phyloP scores from a whole-genome alignment of 2,113 vertebrate genomes.

The Rhinoderma darwinii region DNA sequence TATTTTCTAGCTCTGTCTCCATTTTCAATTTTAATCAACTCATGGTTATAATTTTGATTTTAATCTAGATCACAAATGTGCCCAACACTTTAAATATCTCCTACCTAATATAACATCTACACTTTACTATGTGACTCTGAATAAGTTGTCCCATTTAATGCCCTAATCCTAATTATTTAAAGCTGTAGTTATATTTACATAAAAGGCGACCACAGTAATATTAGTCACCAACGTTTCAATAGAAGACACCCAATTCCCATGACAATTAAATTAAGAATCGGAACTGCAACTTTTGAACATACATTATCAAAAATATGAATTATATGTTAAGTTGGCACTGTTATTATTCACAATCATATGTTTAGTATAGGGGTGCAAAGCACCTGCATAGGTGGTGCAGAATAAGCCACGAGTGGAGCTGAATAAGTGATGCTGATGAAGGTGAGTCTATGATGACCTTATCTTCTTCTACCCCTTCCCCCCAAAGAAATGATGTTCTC shows the following conservation, averaged over 20 bases:
- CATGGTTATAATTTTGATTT: conserved; percentile 37
- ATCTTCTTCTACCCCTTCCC: background rate
- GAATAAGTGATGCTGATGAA: no score
- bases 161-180: background rate
- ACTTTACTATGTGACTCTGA: background rate
- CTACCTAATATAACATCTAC: background rate
- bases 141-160: background rate
- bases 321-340: no score
- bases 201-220: background rate
- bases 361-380: no score
- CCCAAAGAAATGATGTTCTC: background rate
- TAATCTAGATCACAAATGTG: conserved; percentile 28
- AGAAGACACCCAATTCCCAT: background rate
- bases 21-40: conserved; percentile 24
- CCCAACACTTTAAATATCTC: background rate
- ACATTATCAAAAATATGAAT: background rate
- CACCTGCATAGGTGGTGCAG: background rate
- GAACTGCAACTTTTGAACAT: no score
- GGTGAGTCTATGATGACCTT: background rate
- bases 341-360: background rate
- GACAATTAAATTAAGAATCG: background rate
- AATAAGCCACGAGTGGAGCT: no score
- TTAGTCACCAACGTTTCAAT: background rate
- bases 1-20: conserved; percentile 42
- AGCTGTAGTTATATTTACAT: background rate